Percentiles rank a stretch among this genome's conserved stretches.
These are phyloP conservation scores for Meloidogyne exigua DNA, from an alignment of 1,140 invertebrate genomes.

Conservation along the genomic window DNA sequence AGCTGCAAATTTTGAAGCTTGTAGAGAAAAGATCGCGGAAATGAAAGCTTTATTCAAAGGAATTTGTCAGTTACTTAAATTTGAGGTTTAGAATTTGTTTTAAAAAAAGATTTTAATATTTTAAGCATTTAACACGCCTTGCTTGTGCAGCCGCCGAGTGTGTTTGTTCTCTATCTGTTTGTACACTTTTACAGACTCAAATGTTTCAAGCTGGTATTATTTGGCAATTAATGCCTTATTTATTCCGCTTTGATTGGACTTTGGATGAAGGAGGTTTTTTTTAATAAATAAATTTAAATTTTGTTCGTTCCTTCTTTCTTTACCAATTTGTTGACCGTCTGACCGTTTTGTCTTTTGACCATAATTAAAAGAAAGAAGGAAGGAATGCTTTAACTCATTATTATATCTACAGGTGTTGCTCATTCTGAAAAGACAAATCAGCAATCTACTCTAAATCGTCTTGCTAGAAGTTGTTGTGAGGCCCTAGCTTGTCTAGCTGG, in stretches of 20 bases:
- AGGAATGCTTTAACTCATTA: not conserved
- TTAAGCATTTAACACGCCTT: constrained; percentile 76
- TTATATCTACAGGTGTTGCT: constrained; percentile 48
- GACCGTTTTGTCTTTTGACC: too few relatives aligned
- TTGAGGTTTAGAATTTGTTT: constrained; percentile 71
- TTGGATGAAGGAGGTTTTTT: constrained; percentile 82
- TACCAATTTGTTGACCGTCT: not conserved
- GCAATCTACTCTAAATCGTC: constrained; percentile 82
- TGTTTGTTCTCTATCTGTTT: constrained; percentile 77
- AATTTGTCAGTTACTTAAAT: constrained; percentile 83
- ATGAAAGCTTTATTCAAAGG: constrained; percentile 82
- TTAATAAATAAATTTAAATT: not conserved
- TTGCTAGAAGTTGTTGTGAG: constrained; percentile 80
- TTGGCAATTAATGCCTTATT: constrained; percentile 83
- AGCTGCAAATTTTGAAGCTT: constrained; percentile 86
- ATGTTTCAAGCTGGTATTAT: constrained; percentile 85
- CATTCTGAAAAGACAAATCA: constrained; percentile 63
- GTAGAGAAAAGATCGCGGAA: constrained; percentile 78
- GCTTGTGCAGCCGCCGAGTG: constrained; percentile 81
- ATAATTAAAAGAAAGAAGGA: too few relatives aligned
- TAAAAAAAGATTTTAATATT: constrained; percentile 29
- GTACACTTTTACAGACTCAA: constrained; percentile 81
- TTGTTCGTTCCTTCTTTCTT: too few relatives aligned
- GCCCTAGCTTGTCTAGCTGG: constrained; percentile 81
- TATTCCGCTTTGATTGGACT: constrained; percentile 95